A percentile compares a stretch with the other conserved stretches of the same genome.
phyloP scores from a whole-genome alignment of 2,797 vertebrate genomes.

The Apogon hyalosoma region DNA sequence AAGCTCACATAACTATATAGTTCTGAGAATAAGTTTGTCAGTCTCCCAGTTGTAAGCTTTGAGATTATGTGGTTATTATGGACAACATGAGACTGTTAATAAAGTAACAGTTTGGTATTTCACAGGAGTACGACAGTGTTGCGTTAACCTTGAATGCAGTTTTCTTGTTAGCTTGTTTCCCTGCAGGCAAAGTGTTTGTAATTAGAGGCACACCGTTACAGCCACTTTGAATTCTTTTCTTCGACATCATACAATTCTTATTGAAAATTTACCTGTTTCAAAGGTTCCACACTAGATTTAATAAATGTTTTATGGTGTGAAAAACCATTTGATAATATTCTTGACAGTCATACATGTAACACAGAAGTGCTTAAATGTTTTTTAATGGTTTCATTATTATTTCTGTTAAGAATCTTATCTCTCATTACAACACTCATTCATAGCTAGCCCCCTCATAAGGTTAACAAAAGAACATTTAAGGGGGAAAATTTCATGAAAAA shows the following conservation, averaged over 20 bases:
- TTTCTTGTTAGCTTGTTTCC: conserved; percentile 4
- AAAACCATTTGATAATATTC: conserved; percentile 6
- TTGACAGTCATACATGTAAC: conserved; percentile 2
- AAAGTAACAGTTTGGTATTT: conserved; percentile 29
- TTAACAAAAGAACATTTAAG: conserved; percentile 62
- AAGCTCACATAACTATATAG: conserved; percentile 8
- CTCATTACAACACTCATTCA: conserved; percentile 73
- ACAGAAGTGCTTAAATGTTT: conserved; percentile 64
- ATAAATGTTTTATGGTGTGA: conserved; percentile 47
- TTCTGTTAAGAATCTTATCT: conserved; percentile 62
- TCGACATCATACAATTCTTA: not conserved
- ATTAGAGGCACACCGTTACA: conserved; percentile 15
- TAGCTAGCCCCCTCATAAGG: conserved; percentile 49
- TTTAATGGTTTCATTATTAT: conserved; percentile 80
- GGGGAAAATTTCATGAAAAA: conserved; percentile 71
- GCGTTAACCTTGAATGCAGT: conserved; percentile 22
- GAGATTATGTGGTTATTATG: conserved; percentile 11
- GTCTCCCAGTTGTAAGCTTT: not conserved
- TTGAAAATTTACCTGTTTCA: conserved; percentile 3
- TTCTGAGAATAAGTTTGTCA: not conserved
- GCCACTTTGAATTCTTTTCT: conserved; percentile 17
- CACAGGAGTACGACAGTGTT: conserved; percentile 36
- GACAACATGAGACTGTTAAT: conserved; percentile 3
- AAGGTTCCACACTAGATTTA: conserved; percentile 23
- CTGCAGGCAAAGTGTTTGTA: conserved; percentile 22